Evolutionary conservation across 2,797 vertebrate species (phyloP).

Genomic region (Microcaecilia unicolor): DNA sequence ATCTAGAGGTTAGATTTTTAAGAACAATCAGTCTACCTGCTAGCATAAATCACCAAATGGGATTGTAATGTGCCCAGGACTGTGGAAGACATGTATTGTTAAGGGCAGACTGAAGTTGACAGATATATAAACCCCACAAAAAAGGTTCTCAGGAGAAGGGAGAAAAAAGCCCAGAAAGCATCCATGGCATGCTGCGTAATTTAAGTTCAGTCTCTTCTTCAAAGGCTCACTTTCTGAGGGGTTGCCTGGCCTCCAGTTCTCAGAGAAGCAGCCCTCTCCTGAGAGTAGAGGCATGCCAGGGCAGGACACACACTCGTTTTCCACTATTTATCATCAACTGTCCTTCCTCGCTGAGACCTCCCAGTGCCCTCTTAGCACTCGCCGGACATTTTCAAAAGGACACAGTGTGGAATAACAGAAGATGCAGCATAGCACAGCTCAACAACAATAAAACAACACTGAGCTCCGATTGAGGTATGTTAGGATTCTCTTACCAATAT

Average conservation of each 20-base stretch:
- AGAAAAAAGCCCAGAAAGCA: constrained; percentile 37
- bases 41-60: constrained; percentile 12
- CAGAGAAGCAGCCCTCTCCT: constrained; percentile 55
- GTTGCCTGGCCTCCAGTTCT: constrained; percentile 41
- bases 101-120: neutral
- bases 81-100: constrained; percentile 19
- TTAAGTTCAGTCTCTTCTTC: constrained; percentile 47
- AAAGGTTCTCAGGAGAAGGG: constrained; percentile 10
- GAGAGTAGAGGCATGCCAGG: constrained; percentile 62
- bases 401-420: too few species aligned
- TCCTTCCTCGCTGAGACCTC: too few species aligned
- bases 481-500: too few species aligned
- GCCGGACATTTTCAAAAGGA: too few species aligned
- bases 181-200: constrained; percentile 51
- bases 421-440: too few species aligned
- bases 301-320: constrained; percentile 52
- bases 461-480: too few species aligned
- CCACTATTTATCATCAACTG: constrained; percentile 54
- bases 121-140: constrained; percentile 6
- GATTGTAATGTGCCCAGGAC: neutral
- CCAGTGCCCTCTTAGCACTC: too few species aligned
- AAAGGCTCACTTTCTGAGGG: constrained; percentile 50
- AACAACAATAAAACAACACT: too few species aligned
- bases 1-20: neutral
- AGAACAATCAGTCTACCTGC: constrained; percentile 7